Conservation (phyloP, 2,888 invertebrate species). For the Silvanus unidentatus region DNA sequence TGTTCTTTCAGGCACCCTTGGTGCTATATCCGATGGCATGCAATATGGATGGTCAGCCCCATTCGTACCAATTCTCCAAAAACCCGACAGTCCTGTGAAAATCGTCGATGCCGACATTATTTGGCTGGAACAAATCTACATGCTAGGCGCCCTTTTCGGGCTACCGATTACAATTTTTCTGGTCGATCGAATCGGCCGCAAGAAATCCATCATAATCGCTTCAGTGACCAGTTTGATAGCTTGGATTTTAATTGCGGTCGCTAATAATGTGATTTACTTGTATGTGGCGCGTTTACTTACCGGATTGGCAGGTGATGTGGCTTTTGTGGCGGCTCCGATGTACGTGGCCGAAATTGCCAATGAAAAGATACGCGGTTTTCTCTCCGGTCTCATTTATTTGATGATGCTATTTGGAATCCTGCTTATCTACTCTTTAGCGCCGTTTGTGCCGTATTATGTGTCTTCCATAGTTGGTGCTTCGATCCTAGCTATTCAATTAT, state of each 20-base stretch:
- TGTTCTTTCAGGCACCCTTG: constrained; percentile 44
- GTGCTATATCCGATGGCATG: constrained; percentile 46
- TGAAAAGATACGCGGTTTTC: constrained; percentile 41
- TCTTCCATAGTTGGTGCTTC: constrained; percentile 31
- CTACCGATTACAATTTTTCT: constrained; percentile 40
- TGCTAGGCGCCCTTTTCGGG: constrained; percentile 36
- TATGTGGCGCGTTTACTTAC: constrained; percentile 41
- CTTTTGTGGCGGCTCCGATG: constrained; percentile 45
- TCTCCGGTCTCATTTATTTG: constrained; percentile 42
- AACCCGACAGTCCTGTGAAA: constrained; percentile 32
- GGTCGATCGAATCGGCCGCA: constrained; percentile 38
- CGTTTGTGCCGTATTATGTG: constrained; percentile 29
- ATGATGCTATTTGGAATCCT: constrained; percentile 44
- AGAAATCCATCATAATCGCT: constrained; percentile 41
- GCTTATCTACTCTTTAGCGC: constrained; percentile 40
- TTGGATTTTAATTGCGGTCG: constrained; percentile 41
- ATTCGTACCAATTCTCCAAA: constrained; percentile 36
- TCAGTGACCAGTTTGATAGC: constrained; percentile 37
- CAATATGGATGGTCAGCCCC: constrained; percentile 46
- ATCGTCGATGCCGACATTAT: constrained; percentile 30
- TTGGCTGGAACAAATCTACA: constrained; percentile 36
- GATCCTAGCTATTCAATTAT: constrained; percentile 36
- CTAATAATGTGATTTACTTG: constrained; percentile 33
- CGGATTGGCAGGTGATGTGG: constrained; percentile 43
- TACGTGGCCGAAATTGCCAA: constrained; percentile 45